These are phyloP conservation scores for Neria commutata DNA, from an alignment of 2,888 invertebrate species.

Conservation along the genomic window DNA sequence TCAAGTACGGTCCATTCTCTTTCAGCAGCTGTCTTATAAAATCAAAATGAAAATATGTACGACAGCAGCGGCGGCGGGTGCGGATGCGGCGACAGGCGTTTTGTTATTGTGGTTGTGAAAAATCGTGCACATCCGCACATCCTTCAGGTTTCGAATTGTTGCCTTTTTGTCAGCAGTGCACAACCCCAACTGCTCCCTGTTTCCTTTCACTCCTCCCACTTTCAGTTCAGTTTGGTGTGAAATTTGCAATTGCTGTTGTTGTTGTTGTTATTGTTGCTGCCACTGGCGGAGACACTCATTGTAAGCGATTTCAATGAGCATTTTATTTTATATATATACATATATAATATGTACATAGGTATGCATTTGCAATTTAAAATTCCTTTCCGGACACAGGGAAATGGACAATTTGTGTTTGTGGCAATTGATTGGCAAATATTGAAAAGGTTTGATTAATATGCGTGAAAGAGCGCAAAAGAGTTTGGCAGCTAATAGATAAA, in stretches of 20 bases:
- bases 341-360: too few species aligned
- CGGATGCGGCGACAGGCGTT: too few species aligned
- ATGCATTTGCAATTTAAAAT: conserved; percentile 57
- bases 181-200: background rate
- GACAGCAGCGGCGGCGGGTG: too few species aligned
- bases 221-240: conserved; percentile 7
- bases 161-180: conserved; percentile 5
- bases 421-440: conserved; percentile 61
- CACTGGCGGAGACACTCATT: conserved; percentile 44
- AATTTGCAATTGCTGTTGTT: conserved; percentile 12
- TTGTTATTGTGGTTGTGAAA: conserved; percentile 39
- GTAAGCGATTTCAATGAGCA: conserved; percentile 57
- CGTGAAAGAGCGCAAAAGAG: too few species aligned
- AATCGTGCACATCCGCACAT: conserved; percentile 19
- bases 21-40: conserved; percentile 34
- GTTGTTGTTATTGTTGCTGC: conserved; percentile 20
- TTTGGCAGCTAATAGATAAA: too few species aligned
- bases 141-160: background rate
- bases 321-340: conserved; percentile 59
- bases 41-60: conserved; percentile 36
- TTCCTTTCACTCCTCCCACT: background rate
- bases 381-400: conserved; percentile 57
- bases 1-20: conserved; percentile 39
- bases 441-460: conserved; percentile 51
- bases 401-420: conserved; percentile 61